phyloP scores from a whole-genome alignment of 2,888 invertebrate genomes.

The Mesoligia furuncula region DNA sequence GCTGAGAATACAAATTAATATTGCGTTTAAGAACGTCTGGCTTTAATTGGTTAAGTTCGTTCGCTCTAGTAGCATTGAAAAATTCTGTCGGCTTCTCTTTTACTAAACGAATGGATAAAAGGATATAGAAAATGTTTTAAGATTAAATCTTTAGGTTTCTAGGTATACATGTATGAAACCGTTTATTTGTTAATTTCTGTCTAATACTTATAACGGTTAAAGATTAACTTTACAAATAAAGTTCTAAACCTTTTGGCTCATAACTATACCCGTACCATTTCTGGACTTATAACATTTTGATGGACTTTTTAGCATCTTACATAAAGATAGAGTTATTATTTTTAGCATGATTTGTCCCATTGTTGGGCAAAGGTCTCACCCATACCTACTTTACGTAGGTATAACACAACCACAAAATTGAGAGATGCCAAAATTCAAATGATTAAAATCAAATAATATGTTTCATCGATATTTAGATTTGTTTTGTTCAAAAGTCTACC shows the following conservation, averaged over 20 bases:
- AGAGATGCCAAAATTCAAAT: not conserved
- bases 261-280: not conserved
- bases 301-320: too few relatives aligned
- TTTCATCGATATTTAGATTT: not conserved
- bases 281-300: not conserved
- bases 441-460: not conserved
- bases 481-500: too few relatives aligned
- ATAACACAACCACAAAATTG: not conserved
- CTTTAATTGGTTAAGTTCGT: slow-evolving; percentile 59
- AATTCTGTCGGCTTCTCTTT: slow-evolving; percentile 45
- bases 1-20: slow-evolving; percentile 62
- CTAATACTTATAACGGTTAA: not conserved
- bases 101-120: slow-evolving; percentile 10
- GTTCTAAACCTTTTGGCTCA: not conserved
- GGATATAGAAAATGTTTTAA: not conserved
- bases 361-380: not conserved
- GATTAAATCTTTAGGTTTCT: not conserved
- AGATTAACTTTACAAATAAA: not conserved
- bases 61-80: slow-evolving; percentile 55
- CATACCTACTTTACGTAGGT: not conserved
- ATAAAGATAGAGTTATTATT: not conserved
- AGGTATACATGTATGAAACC: not conserved
- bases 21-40: slow-evolving; percentile 58
- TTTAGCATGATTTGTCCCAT: not conserved
- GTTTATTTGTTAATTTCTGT: not conserved